phyloP scores from a whole-genome alignment of 2,888 invertebrate species.

The Pseudolycoriella hygida region DNA sequence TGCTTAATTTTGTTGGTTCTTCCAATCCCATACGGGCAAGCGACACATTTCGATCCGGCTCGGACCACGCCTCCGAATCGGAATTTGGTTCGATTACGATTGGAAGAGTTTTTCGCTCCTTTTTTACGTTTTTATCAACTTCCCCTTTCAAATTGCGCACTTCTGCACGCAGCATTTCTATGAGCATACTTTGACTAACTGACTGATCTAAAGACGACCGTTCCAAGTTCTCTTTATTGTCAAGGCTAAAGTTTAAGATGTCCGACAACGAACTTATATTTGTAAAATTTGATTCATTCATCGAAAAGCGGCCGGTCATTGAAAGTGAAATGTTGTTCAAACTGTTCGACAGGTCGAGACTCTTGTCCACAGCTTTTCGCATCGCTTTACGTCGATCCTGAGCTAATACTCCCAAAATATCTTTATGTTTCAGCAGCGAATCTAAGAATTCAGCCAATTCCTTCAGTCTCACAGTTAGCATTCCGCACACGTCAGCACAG shows the following conservation, averaged over 20 bases:
- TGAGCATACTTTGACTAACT: constrained; percentile 10
- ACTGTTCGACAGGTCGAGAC: constrained; percentile 34
- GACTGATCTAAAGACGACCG: not conserved
- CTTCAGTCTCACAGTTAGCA: constrained; percentile 36
- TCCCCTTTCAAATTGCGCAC: constrained; percentile 17
- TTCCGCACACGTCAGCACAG: constrained; percentile 23
- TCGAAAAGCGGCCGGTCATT: constrained; percentile 18
- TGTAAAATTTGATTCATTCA: constrained; percentile 31
- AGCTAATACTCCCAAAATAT: constrained; percentile 33
- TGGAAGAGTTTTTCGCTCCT: not conserved
- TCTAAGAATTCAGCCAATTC: constrained; percentile 42
- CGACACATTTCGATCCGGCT: constrained; percentile 68
- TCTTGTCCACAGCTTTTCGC: constrained; percentile 35
- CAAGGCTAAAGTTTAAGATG: constrained; percentile 20
- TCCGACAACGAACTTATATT: constrained; percentile 32
- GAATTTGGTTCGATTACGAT: constrained; percentile 21
- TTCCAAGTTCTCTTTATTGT: constrained; percentile 15
- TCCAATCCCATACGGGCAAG: constrained; percentile 57
- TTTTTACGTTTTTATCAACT: constrained; percentile 9
- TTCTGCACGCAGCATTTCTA: constrained; percentile 20
- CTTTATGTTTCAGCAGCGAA: constrained; percentile 36
- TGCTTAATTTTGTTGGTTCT: constrained; percentile 17
- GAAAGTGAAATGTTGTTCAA: constrained; percentile 27
- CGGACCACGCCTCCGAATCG: constrained; percentile 77
- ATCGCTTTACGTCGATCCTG: constrained; percentile 32